These are phyloP conservation scores for Oopsacas minuta DNA, from an alignment of 37 sponge, comb jelly and placozoan genomes.

Conservation along the genomic window DNA sequence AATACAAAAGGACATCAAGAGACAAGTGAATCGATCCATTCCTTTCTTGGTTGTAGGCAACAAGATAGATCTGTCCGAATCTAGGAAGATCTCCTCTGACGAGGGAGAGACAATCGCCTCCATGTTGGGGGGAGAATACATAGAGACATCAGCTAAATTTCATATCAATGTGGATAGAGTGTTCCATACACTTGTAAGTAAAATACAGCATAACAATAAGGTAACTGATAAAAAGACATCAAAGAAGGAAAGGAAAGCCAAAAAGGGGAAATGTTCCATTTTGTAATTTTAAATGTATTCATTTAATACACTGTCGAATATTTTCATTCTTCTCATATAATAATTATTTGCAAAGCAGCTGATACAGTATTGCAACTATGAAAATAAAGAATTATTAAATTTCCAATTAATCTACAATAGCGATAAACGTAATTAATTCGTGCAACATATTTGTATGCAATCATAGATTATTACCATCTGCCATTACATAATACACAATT, in stretches of 20 bases:
- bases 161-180: constrained; percentile 9
- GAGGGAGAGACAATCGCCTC: constrained; percentile 19
- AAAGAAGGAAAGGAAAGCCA: neutral
- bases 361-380: too few species aligned
- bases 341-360: too few species aligned
- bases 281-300: neutral
- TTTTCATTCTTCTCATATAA: too few species aligned
- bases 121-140: neutral
- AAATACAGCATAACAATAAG: neutral
- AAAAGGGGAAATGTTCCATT: neutral
- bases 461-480: too few species aligned
- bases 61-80: constrained; percentile 2
- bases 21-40: neutral
- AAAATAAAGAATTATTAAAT: too few species aligned
- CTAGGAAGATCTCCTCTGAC: constrained; percentile 11
- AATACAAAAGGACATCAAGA: neutral
- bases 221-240: neutral
- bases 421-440: too few species aligned
- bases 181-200: neutral
- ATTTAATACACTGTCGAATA: too few species aligned
- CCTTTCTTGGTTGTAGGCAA: neutral
- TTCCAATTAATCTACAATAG: too few species aligned
- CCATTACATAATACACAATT: too few species aligned
- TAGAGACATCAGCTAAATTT: neutral
- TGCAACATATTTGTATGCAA: too few species aligned